Evolutionary conservation across 2,113 vertebrate species (phyloP).

Genomic region (Anhinga rufa): DNA sequence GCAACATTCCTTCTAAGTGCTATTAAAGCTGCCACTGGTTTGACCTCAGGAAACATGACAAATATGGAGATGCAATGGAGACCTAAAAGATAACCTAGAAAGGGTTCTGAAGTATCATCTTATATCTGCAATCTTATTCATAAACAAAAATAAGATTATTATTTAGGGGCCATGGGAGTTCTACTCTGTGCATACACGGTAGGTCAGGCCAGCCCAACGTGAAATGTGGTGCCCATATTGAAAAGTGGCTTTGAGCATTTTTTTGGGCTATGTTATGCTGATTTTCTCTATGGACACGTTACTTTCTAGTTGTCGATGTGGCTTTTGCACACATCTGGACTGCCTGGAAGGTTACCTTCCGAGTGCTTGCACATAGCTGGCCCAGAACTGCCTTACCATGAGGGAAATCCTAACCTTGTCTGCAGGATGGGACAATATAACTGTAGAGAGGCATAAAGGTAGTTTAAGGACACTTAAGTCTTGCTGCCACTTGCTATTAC

Average conservation of each 20-base stretch:
- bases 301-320: not conserved
- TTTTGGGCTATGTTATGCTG: not conserved
- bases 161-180: not conserved
- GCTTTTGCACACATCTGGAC: not conserved
- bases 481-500: not conserved
- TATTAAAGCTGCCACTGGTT: slow-evolving; percentile 38
- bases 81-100: not conserved
- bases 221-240: not conserved
- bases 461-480: not conserved
- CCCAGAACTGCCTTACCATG: not conserved
- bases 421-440: not conserved
- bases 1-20: slow-evolving; percentile 48
- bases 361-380: not conserved
- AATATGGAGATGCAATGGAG: not conserved
- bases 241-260: not conserved
- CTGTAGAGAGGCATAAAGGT: not conserved
- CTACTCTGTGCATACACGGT: not conserved
- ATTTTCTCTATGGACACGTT: fast-evolving
- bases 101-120: not conserved
- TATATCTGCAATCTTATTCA: not conserved
- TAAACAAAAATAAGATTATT: not conserved
- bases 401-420: not conserved
- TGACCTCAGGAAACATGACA: not conserved
- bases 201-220: not conserved
- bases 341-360: not conserved